Base-by-base conservation (phyloP, 2,888 invertebrate genomes). In the Drepanosiphum platanoidis region DNA sequence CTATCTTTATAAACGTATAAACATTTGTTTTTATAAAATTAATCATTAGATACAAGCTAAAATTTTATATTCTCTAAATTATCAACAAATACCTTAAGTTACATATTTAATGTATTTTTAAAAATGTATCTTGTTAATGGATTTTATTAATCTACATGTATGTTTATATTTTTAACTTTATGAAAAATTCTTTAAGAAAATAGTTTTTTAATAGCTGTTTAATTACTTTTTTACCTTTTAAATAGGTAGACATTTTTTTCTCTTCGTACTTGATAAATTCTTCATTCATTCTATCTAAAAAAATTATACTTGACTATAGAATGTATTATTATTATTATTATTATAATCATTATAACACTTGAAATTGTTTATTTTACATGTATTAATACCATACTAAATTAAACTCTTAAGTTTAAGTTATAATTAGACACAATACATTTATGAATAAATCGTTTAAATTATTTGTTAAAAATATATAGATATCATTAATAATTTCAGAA, bases 151-250 rank as follows among this genome's bases (percentile, higher is more conserved):
- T 18, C 15, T 52, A 52, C 22, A 5, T 61, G n/a, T n/a, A n/a
- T 61, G 27, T 2, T 1, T 27, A 5, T 61, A 9, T 27, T n/a
- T 61, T 61, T 61, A 61, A 61, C 3, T 7, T n/a, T 22, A 52
- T 61, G 61, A 61, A 27, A 27, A n/a, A 61, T 61, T n/a, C 61
- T 7, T 1, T 52, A 52, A 22, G 52, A 52, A 52, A 18, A 52
- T 52, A 13, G 0, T 64, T 8, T 30, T 64, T 64, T 64, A 64
- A 64, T 64, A 30, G 64, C 34, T 66, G 34, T 34, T 34, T 66
- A 66, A 66, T 66, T 18, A 64, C 18, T 68, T 68, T 68, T 68
- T 68, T 30, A 68, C 18, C 34, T 34, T 66, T 66, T 9, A 66
- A 66, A 68, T 36, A 68, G 36, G 15, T 36, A 68, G 36, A 22